Evolutionary conservation across 1,140 invertebrate species (phyloP).

Genomic region (Euglossa dilemma): DNA sequence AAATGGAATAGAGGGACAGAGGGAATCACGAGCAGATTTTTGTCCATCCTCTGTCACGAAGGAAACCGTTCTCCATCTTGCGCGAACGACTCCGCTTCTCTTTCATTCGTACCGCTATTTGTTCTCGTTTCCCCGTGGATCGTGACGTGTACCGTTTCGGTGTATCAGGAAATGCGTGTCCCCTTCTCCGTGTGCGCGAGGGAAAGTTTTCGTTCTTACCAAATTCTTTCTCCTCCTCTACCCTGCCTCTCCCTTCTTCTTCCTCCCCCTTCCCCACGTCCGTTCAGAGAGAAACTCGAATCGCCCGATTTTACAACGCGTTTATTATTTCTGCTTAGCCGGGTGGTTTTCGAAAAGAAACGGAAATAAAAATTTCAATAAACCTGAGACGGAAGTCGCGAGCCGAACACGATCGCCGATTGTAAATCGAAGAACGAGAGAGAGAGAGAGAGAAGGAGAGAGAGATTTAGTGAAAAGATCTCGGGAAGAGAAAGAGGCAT

Average conservation of each 20-base stretch:
- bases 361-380: neutral
- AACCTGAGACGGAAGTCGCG: neutral
- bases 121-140: conserved; percentile 23
- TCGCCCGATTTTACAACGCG: conserved; percentile 13
- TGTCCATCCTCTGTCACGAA: neutral
- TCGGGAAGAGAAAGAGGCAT: neutral
- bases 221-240: conserved; percentile 43
- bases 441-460: neutral
- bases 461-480: too few relatives aligned
- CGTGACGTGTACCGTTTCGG: conserved; percentile 20
- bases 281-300: conserved; percentile 29
- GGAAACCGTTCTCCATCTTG: neutral
- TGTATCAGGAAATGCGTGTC: conserved; percentile 40
- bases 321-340: conserved; percentile 12
- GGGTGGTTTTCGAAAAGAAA: neutral
- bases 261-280: neutral
- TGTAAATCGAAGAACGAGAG: too few relatives aligned
- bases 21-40: neutral
- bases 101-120: conserved; percentile 45
- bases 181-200: conserved; percentile 21
- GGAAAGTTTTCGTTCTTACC: conserved; percentile 55
- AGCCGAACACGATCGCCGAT: neutral
- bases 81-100: neutral
- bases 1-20: too few relatives aligned
- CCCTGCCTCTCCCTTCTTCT: too few relatives aligned